phyloP scores from a whole-genome alignment of 2,888 invertebrate species.

The Sarcophaga caerulescens region DNA sequence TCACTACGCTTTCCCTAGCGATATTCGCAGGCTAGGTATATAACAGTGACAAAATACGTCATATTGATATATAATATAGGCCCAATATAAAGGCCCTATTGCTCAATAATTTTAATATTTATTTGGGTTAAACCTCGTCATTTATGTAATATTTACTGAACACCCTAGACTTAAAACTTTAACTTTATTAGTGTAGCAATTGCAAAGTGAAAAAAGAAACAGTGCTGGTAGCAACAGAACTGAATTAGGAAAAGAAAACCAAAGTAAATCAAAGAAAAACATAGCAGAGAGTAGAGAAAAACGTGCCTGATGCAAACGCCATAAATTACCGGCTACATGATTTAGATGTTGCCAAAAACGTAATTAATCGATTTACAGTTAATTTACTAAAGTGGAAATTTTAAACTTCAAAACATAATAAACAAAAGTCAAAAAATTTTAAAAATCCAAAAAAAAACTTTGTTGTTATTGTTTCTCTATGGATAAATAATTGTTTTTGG shows the following conservation, averaged over 20 bases:
- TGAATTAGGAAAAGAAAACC: neutral
- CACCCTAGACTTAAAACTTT: slow-evolving; percentile 3
- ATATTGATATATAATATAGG: too few relatives aligned
- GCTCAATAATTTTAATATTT: too few relatives aligned
- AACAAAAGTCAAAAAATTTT: neutral
- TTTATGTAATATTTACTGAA: neutral
- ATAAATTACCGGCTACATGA: slow-evolving; percentile 54
- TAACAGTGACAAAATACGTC: too few relatives aligned
- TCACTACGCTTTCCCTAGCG: neutral
- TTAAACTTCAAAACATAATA: neutral
- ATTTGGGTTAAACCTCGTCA: too few relatives aligned
- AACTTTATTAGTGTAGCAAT: neutral
- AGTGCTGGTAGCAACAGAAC: too few relatives aligned
- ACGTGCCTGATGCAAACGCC: slow-evolving; percentile 54
- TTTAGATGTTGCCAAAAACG: slow-evolving; percentile 58
- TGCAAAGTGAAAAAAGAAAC: too few relatives aligned
- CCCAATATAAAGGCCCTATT: too few relatives aligned
- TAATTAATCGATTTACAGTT: slow-evolving; percentile 65
- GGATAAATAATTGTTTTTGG: neutral
- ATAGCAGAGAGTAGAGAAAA: neutral
- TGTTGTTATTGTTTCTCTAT: neutral
- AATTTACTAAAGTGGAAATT: slow-evolving; percentile 44
- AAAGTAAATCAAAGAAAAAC: neutral
- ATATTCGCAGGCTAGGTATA: too few relatives aligned
- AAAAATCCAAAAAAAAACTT: neutral